Evolutionary conservation across 2,797 vertebrate genomes (phyloP), one percentile per base, ranked within the genome.

Genomic region (Rhabdomys pumilio): DNA sequence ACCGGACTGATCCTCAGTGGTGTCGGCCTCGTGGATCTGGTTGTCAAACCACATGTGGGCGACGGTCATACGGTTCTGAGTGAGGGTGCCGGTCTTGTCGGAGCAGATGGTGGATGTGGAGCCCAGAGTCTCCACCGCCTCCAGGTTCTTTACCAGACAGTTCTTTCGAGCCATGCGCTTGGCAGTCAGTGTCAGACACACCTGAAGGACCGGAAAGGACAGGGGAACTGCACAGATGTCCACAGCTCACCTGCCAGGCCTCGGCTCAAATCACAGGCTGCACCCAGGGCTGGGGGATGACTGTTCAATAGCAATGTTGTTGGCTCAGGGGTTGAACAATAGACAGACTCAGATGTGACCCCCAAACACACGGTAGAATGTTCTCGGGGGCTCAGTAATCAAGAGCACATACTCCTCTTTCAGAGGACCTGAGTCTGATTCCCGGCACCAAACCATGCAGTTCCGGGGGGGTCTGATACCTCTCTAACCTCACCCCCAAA

Each of bases 21-120:
- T 99, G 97, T 99, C 99, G 0, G 99, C 99, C 98, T 99, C 99
- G 0, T 99, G 99, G 98, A 99, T 99, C 99, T 99, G 99, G 98
- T 99, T 99, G 98, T 99, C 99, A 3, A 99, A 99, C 99, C 99
- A 99, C 99, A 99, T 99, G 98, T 99, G 99, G 85, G 99, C 99
- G 5, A 99, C 99, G 0, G 99, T 99, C 99, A 99, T 99, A 89
- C 99, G 99, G 99, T 99, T 99, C 98, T 99, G 99, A 84, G 99
- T 99, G 96, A 99, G 98, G 63, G 99, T 99, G 44, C 99, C 99
- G 0, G 99, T 99, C 98, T 99, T 99, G 98, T 99, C 99, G 0
- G 99, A 99, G 98, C 99, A 99, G 98, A 99, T 99, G 98, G 99
- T 99, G 75, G 99, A 99, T 2, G 99, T 99, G 97, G 99, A 99